Percentiles rank a stretch among this genome's conserved stretches.
phyloP scores from a whole-genome alignment of 2,113 vertebrate species.

The Myrmecophaga tridactyla region DNA sequence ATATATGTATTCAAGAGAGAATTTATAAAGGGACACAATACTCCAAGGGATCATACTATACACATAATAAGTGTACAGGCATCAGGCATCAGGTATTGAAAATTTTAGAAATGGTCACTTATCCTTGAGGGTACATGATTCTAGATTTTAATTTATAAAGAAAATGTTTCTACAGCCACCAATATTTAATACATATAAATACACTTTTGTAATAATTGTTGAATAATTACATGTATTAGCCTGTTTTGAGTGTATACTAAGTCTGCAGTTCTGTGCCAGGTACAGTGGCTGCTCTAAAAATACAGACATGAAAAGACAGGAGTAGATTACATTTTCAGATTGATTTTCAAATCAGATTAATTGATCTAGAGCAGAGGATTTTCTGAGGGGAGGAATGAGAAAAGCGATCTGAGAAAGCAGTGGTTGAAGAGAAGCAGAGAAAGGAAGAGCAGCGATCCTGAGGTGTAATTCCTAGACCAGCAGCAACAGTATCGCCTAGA shows the following conservation, averaged over 20 bases:
- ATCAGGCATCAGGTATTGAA: background rate
- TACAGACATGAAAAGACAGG: background rate
- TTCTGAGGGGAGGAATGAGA: background rate
- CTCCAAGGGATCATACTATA: background rate
- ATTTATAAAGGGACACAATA: background rate
- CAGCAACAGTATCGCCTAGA: background rate
- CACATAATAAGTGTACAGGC: background rate
- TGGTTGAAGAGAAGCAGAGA: constrained; percentile 22
- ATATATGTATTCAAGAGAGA: background rate
- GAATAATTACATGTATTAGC: background rate
- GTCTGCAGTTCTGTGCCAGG: background rate
- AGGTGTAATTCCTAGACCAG: background rate
- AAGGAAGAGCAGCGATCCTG: background rate
- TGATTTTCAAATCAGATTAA: background rate
- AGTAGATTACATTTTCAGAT: constrained; percentile 14
- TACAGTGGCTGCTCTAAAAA: background rate
- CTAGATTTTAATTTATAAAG: constrained; percentile 8
- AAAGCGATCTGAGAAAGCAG: background rate
- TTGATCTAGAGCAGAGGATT: background rate
- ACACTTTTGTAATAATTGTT: background rate
- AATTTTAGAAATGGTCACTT: background rate
- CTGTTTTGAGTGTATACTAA: background rate
- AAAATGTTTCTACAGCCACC: background rate
- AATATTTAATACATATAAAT: background rate
- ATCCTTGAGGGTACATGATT: background rate